These are phyloP conservation scores for Macrobrachium nipponense DNA, from an alignment of 1,140 invertebrate species.

Conservation along the genomic window DNA sequence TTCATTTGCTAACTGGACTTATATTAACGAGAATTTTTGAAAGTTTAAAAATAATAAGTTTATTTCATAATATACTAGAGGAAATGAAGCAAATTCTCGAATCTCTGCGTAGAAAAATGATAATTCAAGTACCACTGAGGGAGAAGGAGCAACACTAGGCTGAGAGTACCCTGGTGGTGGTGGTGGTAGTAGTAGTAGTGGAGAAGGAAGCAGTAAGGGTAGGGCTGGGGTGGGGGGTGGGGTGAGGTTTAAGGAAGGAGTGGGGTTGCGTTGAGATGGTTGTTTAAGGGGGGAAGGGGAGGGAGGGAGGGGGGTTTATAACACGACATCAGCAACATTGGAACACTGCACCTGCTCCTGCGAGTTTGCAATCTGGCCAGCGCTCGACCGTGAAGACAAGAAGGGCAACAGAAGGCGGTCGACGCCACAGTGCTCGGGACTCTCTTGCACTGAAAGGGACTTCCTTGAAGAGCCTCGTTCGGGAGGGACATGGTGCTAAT, in stretches of 20 bases:
- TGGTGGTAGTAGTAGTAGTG: not conserved
- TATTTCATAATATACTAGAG: too few relatives aligned
- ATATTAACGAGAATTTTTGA: too few relatives aligned
- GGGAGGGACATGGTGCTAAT: slow-evolving; percentile 16
- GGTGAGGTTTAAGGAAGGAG: not conserved
- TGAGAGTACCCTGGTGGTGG: not conserved
- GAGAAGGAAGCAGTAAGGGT: not conserved
- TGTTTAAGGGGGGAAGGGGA: not conserved
- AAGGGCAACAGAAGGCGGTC: slow-evolving; percentile 7
- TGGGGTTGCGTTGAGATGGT: not conserved
- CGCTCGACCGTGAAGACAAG: not conserved
- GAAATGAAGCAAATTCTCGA: too few relatives aligned
- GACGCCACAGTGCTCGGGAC: slow-evolving; percentile 2
- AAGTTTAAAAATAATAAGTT: too few relatives aligned
- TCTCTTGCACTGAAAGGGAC: slow-evolving; percentile 1
- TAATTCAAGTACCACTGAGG: not conserved
- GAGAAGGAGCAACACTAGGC: not conserved
- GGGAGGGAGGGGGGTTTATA: not conserved
- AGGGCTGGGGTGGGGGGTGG: not conserved
- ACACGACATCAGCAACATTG: slow-evolving; percentile 14
- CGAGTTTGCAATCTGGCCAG: slow-evolving; percentile 30
- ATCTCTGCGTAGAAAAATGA: too few relatives aligned
- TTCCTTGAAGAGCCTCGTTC: not conserved
- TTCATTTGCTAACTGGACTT: too few relatives aligned
- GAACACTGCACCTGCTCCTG: slow-evolving; percentile 28